Percentiles rank a stretch among this genome's conserved stretches.
phyloP scores from a whole-genome alignment of 1,140 invertebrate species.

The Apolygus lucorum region DNA sequence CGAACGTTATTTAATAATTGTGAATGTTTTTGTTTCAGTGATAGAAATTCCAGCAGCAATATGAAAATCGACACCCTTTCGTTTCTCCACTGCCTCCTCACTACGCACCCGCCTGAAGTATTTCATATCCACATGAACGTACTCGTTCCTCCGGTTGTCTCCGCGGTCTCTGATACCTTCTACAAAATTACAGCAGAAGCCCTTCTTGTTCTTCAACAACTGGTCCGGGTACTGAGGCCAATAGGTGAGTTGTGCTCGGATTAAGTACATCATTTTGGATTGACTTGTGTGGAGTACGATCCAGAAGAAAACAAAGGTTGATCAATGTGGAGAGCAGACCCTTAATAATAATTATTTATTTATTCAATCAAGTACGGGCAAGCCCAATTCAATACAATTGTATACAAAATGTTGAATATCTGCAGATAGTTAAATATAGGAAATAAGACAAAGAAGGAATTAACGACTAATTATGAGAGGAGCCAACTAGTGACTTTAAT shows the following conservation, averaged over 20 bases:
- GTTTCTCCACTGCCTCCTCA: constrained; percentile 81
- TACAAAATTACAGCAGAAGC: constrained; percentile 98
- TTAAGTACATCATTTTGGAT: no score
- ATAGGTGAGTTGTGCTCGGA: constrained; percentile 48
- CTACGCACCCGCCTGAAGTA: constrained; percentile 69
- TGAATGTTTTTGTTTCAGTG: constrained; percentile 55
- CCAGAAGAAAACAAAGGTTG: no score
- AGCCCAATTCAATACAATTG: no score
- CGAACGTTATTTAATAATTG: no score
- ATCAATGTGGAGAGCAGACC: no score
- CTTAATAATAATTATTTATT: constrained; percentile 17
- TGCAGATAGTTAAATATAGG: no score
- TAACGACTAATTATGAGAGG: no score
- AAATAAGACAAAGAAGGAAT: no score
- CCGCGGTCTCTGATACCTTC: constrained; percentile 86
- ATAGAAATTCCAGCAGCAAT: constrained; percentile 90
- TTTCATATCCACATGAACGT: constrained; percentile 71
- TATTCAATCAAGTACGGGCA: background rate
- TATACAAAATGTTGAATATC: no score
- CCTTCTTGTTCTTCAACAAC: constrained; percentile 81
- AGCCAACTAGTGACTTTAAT: no score
- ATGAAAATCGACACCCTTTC: constrained; percentile 97
- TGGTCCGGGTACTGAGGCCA: constrained; percentile 90
- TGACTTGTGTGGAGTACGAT: constrained; percentile 3
- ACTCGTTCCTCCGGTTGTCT: constrained; percentile 79